phyloP scores from a whole-genome alignment of 2,888 invertebrate genomes.

The Tetranychus truncatus region DNA sequence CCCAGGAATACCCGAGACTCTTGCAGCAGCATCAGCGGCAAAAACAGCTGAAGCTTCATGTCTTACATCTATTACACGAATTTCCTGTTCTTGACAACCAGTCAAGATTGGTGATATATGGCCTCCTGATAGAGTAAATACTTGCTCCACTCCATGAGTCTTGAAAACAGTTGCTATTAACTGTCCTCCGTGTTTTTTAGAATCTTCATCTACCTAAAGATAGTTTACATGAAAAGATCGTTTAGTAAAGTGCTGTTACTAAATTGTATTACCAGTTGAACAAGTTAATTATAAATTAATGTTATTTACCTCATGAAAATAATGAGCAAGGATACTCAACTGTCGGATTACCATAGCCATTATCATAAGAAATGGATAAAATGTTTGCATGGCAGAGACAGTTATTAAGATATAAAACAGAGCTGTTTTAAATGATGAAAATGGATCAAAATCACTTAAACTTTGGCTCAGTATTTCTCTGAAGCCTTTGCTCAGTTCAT shows the following conservation, averaged over 20 bases:
- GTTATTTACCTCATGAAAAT: slow-evolving; percentile 18
- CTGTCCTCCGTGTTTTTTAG: slow-evolving; percentile 37
- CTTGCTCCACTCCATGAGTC: slow-evolving; percentile 39
- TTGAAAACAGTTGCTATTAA: slow-evolving; percentile 38
- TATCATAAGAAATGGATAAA: slow-evolving; percentile 20
- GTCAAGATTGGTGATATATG: slow-evolving; percentile 45
- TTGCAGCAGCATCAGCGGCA: slow-evolving; percentile 44
- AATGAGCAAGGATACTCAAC: slow-evolving; percentile 19
- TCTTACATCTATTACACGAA: slow-evolving; percentile 41
- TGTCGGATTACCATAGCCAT: slow-evolving; percentile 19
- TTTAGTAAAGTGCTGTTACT: not conserved
- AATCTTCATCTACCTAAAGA: slow-evolving; percentile 30
- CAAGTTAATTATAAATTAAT: not conserved
- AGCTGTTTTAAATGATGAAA: not conserved
- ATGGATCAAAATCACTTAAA: not conserved
- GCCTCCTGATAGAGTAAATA: slow-evolving; percentile 43
- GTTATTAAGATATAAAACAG: slow-evolving; percentile 14
- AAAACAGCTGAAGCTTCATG: slow-evolving; percentile 43
- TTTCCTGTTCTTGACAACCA: slow-evolving; percentile 40
- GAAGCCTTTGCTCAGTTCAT: slow-evolving; percentile 6
- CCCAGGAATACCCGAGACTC: slow-evolving; percentile 41
- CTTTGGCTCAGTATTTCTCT: not conserved
- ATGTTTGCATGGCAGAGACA: slow-evolving; percentile 18
- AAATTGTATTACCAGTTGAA: not conserved
- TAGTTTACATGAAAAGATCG: not conserved